Evolutionary conservation across 2,888 invertebrate species (phyloP), one percentile per base, ranked within the genome.

Genomic region (Standfussiana lucernea): DNA sequence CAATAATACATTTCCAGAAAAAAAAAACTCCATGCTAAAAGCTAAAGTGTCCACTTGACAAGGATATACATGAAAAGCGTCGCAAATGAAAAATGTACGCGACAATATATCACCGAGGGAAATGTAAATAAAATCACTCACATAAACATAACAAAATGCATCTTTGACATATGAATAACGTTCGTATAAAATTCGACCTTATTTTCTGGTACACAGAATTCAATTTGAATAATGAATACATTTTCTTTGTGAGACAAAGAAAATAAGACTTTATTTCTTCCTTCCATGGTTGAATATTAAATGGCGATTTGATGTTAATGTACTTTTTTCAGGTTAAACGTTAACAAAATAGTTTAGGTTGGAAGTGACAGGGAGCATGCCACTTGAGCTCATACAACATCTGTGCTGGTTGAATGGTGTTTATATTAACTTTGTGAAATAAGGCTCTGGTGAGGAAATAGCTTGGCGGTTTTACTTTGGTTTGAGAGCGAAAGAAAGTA

Each of bases 111-210:
- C 86, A 86, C 85, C 77, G 80, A 82, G 86, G 78, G 84, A 83
- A 88, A 91, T 89, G 86, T 86, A 87, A 89, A 89, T 90, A 87
- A 87, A 90, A 90, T 87, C 84, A 86, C 81, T 85, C 80, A 65
- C 77, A 87, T 83, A 88, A 85, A 84, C 80, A 84, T 84, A 88
- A 82, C 78, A 74, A 80, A 84, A 76, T 88, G 88, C 88, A 86
- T 72, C 77, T 84, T 79, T 78, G 87, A 77, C 79, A 70, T 84
- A 73, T 76, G 72, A 79, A 77, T 74, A 78, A 72, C 53, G 70
- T 67, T 62, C 72, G 61, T 73, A 66, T 77, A 75, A 86, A 75
- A 84, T 72, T 81, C 64, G 37, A 85, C 85, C 76, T 72, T 88
- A 82, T 79, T 45, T 28, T 21, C 62, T 66, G 21, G 21, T 4